These are phyloP conservation scores for Tonatia bakeri DNA, from an alignment of 2,113 vertebrate genomes.

Conservation along the genomic window DNA sequence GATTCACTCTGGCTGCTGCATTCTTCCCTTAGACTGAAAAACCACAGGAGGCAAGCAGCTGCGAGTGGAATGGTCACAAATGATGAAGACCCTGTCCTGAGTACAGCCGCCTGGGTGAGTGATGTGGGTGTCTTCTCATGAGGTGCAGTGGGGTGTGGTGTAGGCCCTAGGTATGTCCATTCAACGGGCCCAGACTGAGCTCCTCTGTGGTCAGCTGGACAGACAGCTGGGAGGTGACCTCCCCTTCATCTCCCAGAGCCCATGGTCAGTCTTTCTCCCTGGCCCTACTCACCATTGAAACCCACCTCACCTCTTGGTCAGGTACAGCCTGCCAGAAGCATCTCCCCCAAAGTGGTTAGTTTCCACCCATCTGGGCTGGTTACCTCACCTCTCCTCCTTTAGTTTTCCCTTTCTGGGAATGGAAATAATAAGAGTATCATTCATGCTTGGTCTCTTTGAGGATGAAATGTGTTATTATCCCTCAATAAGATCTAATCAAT, in stretches of 20 bases:
- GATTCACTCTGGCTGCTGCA: no score
- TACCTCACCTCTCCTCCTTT: neutral
- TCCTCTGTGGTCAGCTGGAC: neutral
- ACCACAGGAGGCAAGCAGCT: neutral
- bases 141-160: no score
- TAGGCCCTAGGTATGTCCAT: neutral
- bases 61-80: neutral
- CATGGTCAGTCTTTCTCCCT: no score
- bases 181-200: neutral
- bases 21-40: conserved; percentile 27
- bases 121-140: accelerated
- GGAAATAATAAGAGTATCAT: neutral
- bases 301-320: neutral
- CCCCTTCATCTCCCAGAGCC: neutral
- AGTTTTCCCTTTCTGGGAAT: neutral
- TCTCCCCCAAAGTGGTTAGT: neutral
- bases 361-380: neutral
- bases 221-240: neutral
- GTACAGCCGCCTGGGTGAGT: conserved; percentile 33
- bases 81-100: conserved; percentile 2
- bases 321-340: neutral
- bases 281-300: neutral
- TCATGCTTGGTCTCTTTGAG: neutral
- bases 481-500: neutral
- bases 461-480: neutral